A percentile compares a stretch with the other conserved stretches of the same genome.
phyloP scores from a whole-genome alignment of 2,888 invertebrate genomes.

The Drosophila atripex region DNA sequence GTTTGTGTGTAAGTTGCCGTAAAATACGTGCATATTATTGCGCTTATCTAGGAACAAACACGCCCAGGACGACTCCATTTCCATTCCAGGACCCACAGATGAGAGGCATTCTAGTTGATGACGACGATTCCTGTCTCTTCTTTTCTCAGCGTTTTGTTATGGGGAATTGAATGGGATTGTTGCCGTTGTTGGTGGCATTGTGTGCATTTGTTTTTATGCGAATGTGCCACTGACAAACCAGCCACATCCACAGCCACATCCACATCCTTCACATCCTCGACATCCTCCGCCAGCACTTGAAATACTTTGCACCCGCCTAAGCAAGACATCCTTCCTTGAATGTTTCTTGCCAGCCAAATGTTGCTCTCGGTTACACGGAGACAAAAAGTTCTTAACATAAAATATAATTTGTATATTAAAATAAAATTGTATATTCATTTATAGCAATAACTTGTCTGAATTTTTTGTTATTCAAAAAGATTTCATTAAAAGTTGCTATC shows the following conservation, averaged over 20 bases:
- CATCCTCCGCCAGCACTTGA: conserved; percentile 27
- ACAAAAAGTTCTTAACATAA: neutral
- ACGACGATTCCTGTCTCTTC: conserved; percentile 42
- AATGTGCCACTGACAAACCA: conserved; percentile 45
- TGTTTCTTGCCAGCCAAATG: conserved; percentile 76
- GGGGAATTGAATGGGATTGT: conserved; percentile 48
- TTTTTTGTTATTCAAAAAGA: too few species aligned
- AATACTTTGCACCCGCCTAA: conserved; percentile 51
- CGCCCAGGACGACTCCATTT: conserved; percentile 73
- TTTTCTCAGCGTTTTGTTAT: conserved; percentile 28
- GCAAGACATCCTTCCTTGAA: conserved; percentile 79
- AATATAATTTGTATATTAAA: neutral
- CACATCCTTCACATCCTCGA: conserved; percentile 25
- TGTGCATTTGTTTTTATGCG: conserved; percentile 77
- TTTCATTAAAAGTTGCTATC: too few species aligned
- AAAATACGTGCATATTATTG: conserved; percentile 77
- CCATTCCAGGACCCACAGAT: conserved; percentile 37
- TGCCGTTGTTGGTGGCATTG: conserved; percentile 37
- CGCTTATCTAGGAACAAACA: conserved; percentile 81
- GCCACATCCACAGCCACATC: conserved; percentile 33
- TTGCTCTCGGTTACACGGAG: conserved; percentile 49
- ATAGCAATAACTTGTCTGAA: too few species aligned
- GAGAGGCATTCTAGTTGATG: conserved; percentile 62
- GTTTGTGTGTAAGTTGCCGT: conserved; percentile 46
- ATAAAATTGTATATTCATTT: too few species aligned